Evolutionary conservation across 2,888 invertebrate genomes (phyloP).

Genomic region (Cerastis leucographa): DNA sequence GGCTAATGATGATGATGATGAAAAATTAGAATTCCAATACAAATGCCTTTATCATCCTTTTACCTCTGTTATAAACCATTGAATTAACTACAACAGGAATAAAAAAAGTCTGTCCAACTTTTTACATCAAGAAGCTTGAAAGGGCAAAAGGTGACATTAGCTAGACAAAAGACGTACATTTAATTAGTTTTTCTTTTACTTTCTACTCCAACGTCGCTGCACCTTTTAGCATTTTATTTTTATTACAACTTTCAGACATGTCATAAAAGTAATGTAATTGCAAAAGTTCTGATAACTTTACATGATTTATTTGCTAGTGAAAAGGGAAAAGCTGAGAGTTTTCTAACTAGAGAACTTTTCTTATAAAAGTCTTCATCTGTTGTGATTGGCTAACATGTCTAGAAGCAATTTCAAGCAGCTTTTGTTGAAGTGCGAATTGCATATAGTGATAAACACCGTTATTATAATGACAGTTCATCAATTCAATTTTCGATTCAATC

Average conservation of each 20-base stretch:
- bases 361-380: neutral
- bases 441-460: too few species aligned
- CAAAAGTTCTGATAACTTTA: conserved; percentile 17
- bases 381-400: neutral
- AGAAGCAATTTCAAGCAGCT: too few species aligned
- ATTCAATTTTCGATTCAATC: too few species aligned
- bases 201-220: neutral
- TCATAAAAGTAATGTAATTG: conserved; percentile 11
- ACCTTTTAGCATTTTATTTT: conserved; percentile 5
- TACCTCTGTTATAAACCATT: too few species aligned
- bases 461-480: too few species aligned
- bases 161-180: neutral
- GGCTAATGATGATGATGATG: too few species aligned
- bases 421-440: too few species aligned
- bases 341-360: conserved; percentile 24
- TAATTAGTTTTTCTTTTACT: neutral
- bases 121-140: neutral
- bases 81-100: neutral
- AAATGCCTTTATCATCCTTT: neutral
- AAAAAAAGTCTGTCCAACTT: conserved; percentile 11
- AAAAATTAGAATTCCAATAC: too few species aligned
- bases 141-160: neutral
- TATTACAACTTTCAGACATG: neutral
- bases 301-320: conserved; percentile 2
- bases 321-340: conserved; percentile 1